phyloP scores from a whole-genome alignment of 2,888 invertebrate species.

The Elysia crispata region DNA sequence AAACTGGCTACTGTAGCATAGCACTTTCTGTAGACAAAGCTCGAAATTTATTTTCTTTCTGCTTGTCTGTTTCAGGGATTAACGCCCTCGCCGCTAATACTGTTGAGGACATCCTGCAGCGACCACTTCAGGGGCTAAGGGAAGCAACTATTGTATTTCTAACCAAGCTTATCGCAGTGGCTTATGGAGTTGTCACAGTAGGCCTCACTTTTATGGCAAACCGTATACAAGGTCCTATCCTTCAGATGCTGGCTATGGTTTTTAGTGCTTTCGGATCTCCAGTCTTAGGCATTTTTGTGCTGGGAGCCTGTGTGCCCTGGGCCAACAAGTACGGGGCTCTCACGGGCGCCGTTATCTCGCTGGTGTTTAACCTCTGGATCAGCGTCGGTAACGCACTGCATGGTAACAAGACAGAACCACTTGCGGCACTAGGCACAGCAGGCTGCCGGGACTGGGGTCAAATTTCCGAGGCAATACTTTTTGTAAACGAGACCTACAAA shows the following conservation, averaged over 20 bases:
- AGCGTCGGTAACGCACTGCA: slow-evolving; percentile 37
- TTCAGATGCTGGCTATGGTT: slow-evolving; percentile 56
- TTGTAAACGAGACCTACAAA: not conserved
- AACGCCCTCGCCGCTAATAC: slow-evolving; percentile 64
- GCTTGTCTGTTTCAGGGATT: slow-evolving; percentile 62
- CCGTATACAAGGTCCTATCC: slow-evolving; percentile 56
- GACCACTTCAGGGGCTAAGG: slow-evolving; percentile 35
- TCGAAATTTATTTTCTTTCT: too few relatives aligned
- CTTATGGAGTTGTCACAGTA: slow-evolving; percentile 56
- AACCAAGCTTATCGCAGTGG: slow-evolving; percentile 56
- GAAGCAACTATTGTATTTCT: slow-evolving; percentile 55
- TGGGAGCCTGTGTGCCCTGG: slow-evolving; percentile 59
- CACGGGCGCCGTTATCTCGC: slow-evolving; percentile 21
- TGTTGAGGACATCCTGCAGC: slow-evolving; percentile 58
- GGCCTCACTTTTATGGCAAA: slow-evolving; percentile 55
- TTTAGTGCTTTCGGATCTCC: slow-evolving; percentile 61
- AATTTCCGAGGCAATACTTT: not conserved
- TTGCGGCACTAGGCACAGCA: slow-evolving; percentile 28
- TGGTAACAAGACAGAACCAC: slow-evolving; percentile 1
- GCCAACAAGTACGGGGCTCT: slow-evolving; percentile 51
- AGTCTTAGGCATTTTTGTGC: slow-evolving; percentile 59
- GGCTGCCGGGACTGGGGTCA: slow-evolving; percentile 21
- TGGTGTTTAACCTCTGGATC: slow-evolving; percentile 40
- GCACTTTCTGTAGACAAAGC: too few relatives aligned
- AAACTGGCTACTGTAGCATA: too few relatives aligned